Percentiles rank a stretch among this genome's conserved stretches.
Evolutionary conservation across 2,113 vertebrate species (phyloP).

Genomic region (Alces alces): DNA sequence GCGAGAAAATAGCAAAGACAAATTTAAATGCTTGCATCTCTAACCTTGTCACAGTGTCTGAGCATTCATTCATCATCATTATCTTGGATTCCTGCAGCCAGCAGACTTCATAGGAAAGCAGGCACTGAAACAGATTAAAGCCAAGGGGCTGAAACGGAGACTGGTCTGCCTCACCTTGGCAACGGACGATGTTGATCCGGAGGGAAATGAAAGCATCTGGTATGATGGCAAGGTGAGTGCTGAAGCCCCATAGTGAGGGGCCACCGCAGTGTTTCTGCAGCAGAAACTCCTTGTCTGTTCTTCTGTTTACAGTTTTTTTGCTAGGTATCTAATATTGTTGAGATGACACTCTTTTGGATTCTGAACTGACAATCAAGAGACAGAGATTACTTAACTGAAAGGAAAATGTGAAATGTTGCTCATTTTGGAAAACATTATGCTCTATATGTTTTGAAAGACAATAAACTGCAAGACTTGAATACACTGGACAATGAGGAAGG

Average conservation of each 20-base stretch:
- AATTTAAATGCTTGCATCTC: slow-evolving; percentile 63
- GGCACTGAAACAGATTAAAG: slow-evolving; percentile 92
- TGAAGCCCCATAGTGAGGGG: background rate
- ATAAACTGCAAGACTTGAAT: background rate
- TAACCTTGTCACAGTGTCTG: slow-evolving; percentile 60
- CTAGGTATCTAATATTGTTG: background rate
- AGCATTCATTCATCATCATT: slow-evolving; percentile 70
- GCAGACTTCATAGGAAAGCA: slow-evolving; percentile 94
- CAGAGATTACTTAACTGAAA: background rate
- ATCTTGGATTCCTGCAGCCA: slow-evolving; percentile 80
- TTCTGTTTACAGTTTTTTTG: background rate
- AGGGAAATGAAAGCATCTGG: slow-evolving; percentile 98
- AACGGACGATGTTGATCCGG: slow-evolving; percentile 92
- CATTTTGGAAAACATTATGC: background rate
- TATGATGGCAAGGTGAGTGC: slow-evolving; percentile 86
- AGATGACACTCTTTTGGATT: background rate
- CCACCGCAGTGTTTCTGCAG: background rate
- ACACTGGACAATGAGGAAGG: background rate
- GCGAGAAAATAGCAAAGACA: slow-evolving; percentile 64
- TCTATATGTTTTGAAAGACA: background rate
- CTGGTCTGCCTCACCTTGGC: slow-evolving; percentile 90
- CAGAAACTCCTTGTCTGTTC: background rate
- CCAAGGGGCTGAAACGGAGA: slow-evolving; percentile 87
- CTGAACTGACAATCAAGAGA: slow-evolving; percentile 23
- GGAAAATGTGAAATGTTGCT: background rate